These are phyloP conservation scores for Zalophus californianus DNA, from an alignment of 2,797 vertebrate species.

Conservation along the genomic window DNA sequence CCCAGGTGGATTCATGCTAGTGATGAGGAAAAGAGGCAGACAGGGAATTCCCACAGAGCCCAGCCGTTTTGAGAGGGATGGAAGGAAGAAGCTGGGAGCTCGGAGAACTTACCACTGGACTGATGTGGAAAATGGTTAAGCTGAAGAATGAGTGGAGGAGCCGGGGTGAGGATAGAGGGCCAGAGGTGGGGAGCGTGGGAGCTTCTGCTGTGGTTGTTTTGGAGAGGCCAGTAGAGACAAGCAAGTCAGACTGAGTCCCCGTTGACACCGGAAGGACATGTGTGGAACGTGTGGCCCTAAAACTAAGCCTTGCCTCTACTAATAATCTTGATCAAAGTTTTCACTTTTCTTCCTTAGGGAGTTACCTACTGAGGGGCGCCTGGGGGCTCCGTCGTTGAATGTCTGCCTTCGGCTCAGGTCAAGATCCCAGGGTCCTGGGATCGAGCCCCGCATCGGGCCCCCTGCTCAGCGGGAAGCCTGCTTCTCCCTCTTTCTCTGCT, in stretches of 20 bases:
- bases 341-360: constrained; percentile 15
- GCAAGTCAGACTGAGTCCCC: accelerated
- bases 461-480: background rate
- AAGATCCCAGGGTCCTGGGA: background rate
- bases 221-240: background rate
- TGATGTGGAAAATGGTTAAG: background rate
- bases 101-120: background rate
- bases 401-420: background rate
- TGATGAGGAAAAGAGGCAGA: background rate
- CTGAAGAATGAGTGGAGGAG: background rate
- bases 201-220: background rate
- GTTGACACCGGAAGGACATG: background rate
- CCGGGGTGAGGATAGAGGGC: too few species aligned
- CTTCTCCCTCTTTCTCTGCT: background rate
- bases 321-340: background rate
- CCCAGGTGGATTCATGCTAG: accelerated
- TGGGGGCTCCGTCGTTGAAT: background rate
- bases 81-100: accelerated
- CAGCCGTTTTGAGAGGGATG: accelerated
- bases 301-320: background rate
- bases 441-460: background rate
- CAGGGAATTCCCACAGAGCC: background rate
- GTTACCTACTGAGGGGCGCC: background rate
- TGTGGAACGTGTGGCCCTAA: background rate
- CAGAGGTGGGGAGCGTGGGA: accelerated